Percentiles rank a stretch among this genome's conserved stretches.
phyloP scores from a whole-genome alignment of 2,113 vertebrate species.

The Megaceryle torquata region DNA sequence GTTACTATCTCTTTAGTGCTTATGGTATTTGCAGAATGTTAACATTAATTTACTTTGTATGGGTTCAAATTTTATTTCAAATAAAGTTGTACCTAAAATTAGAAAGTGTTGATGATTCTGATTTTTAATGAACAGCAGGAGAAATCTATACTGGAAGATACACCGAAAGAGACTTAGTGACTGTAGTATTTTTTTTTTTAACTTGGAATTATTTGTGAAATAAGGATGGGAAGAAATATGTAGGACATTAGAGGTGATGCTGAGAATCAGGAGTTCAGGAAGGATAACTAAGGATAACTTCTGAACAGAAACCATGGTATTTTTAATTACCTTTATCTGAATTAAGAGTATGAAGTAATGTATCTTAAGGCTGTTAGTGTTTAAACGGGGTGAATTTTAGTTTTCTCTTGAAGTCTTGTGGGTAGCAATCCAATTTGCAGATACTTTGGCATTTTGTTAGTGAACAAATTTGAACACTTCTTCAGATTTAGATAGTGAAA shows the following conservation, averaged over 20 bases:
- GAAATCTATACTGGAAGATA: background rate
- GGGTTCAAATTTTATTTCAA: slow-evolving; percentile 9
- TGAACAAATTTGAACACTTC: background rate
- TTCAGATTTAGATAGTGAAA: background rate
- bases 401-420: background rate
- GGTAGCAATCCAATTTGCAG: background rate
- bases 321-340: background rate
- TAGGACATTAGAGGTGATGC: background rate
- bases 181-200: background rate
- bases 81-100: background rate
- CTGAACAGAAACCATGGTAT: background rate
- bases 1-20: background rate
- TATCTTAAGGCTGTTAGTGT: background rate
- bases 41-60: background rate
- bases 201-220: background rate
- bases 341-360: background rate
- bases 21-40: background rate
- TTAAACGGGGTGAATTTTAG: background rate
- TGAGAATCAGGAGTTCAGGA: background rate
- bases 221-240: background rate
- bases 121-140: background rate
- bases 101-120: background rate
- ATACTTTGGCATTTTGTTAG: background rate
- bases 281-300: background rate
- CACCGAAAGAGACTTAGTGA: background rate